These are phyloP conservation scores for Coremacera marginata DNA, from an alignment of 2,888 invertebrate species.

Conservation along the genomic window DNA sequence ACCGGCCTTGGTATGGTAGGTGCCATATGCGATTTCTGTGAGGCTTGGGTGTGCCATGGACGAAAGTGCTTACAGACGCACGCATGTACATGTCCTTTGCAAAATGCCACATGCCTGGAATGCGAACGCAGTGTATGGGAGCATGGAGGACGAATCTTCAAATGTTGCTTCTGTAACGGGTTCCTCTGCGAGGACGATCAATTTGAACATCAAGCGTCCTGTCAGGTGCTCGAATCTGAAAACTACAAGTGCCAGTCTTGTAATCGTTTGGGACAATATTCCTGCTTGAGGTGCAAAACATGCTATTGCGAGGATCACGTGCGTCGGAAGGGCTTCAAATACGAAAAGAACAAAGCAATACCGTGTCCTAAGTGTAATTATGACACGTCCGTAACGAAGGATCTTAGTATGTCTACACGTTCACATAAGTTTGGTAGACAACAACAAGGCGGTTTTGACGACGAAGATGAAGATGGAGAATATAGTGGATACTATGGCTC, in stretches of 20 bases:
- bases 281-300: constrained; percentile 94
- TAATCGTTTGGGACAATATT: constrained; percentile 94
- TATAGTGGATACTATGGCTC: constrained; percentile 67
- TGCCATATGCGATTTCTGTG: constrained; percentile 97
- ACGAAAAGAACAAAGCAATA: constrained; percentile 83
- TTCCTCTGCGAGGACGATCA: constrained; percentile 78
- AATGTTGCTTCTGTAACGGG: constrained; percentile 90
- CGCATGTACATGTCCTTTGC: constrained; percentile 91
- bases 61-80: constrained; percentile 90
- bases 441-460: constrained; percentile 74
- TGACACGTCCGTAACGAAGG: constrained; percentile 93
- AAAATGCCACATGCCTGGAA: constrained; percentile 89
- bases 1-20: constrained; percentile 92
- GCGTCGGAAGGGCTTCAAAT: constrained; percentile 89
- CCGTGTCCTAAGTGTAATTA: constrained; percentile 96
- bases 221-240: constrained; percentile 94
- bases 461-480: constrained; percentile 75
- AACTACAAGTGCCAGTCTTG: constrained; percentile 97
- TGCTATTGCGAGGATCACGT: constrained; percentile 98
- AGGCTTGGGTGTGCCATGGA: constrained; percentile 97
- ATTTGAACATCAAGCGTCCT: constrained; percentile 93
- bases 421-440: constrained; percentile 92
- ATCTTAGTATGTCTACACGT: constrained; percentile 95
- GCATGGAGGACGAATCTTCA: constrained; percentile 92
- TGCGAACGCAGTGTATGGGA: constrained; percentile 96